Percentiles rank a stretch among this genome's conserved stretches.
These are phyloP conservation scores for Andrena praecox DNA, from an alignment of 2,888 invertebrate genomes.

Conservation along the genomic window DNA sequence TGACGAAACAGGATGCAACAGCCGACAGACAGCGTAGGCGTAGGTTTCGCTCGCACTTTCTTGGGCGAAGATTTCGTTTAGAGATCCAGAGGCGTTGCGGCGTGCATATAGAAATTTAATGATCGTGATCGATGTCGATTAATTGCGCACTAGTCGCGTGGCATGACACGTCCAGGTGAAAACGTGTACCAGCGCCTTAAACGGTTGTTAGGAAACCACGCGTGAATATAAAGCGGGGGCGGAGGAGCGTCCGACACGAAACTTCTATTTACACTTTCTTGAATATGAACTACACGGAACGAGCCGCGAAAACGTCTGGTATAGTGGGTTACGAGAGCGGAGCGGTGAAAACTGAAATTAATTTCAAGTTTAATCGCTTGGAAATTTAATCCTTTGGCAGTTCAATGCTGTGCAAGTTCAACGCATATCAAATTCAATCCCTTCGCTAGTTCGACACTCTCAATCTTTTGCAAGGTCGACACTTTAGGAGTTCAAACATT, in stretches of 20 bases:
- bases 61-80: constrained; percentile 44
- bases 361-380: constrained; percentile 1
- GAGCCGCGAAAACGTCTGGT: constrained; percentile 1
- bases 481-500: too few species aligned
- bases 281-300: constrained; percentile 48
- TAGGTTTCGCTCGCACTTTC: constrained; percentile 37
- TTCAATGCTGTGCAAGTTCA: too few species aligned
- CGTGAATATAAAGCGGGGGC: constrained; percentile 13
- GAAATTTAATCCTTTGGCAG: not conserved
- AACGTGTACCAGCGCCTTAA: constrained; percentile 34
- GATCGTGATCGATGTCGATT: constrained; percentile 47
- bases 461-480: too few species aligned
- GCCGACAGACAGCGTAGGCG: not conserved
- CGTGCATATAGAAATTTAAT: constrained; percentile 31
- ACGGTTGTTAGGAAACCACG: constrained; percentile 1
- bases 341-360: constrained; percentile 57
- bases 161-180: constrained; percentile 47
- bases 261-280: constrained; percentile 57
- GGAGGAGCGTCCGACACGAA: constrained; percentile 10
- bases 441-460: too few species aligned
- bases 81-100: not conserved
- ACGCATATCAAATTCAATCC: too few species aligned
- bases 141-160: constrained; percentile 29
- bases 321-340: constrained; percentile 32
- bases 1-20: constrained; percentile 47